Evolutionary conservation across 2,888 invertebrate species (phyloP).

Genomic region (Acanthosepion lycidas): DNA sequence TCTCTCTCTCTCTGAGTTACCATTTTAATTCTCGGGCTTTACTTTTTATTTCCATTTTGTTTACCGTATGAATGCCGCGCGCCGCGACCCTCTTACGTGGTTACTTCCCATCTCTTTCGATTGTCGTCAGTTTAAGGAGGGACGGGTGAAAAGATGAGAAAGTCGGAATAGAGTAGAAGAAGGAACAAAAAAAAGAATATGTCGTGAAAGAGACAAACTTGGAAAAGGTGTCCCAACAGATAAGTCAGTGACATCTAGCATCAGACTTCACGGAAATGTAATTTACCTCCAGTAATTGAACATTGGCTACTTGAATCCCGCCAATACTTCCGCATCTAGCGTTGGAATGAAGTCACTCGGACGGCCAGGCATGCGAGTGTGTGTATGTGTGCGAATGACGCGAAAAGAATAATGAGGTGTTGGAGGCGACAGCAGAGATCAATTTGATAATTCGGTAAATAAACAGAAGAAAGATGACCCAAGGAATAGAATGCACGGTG

Average conservation of each 20-base stretch:
- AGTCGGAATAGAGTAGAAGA: background rate
- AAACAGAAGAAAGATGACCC: background rate
- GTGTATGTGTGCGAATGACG: background rate
- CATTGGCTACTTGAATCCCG: slow-evolving; percentile 1
- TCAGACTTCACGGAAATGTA: slow-evolving; percentile 33
- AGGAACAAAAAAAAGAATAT: background rate
- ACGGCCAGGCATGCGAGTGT: background rate
- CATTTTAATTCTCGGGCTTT: background rate
- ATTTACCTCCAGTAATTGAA: background rate
- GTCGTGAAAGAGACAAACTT: background rate
- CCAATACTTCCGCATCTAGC: background rate
- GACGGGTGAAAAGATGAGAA: background rate
- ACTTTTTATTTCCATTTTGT: background rate
- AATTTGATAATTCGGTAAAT: slow-evolving; percentile 13
- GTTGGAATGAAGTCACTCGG: background rate
- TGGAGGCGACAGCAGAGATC: background rate
- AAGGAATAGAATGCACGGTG: background rate
- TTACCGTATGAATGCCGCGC: background rate
- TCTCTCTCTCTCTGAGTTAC: background rate
- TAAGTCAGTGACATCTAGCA: background rate
- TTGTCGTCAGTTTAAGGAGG: background rate
- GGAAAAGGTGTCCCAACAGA: background rate
- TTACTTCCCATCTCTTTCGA: no score
- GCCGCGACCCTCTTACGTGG: background rate
- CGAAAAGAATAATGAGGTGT: background rate